Evolutionary conservation across 2,797 vertebrate genomes (phyloP), one percentile per base, ranked within the genome.

Genomic region (Coilia nasus): DNA sequence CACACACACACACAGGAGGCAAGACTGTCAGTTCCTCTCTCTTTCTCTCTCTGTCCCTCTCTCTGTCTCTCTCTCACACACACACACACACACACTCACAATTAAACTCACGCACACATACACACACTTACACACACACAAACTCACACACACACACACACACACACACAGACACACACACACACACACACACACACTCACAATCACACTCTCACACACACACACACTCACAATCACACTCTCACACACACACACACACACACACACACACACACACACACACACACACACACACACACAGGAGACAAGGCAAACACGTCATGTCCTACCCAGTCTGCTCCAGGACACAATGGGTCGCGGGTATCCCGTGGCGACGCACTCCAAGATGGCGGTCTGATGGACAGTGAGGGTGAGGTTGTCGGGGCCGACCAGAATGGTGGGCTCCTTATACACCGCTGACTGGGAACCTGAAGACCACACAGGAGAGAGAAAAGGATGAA

Each of bases 371-470:
- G 98, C 98, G 80, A 99, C 96, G 84, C 98, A 99, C 91, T 99
- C 98, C 91, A 99, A 95, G 91, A 99, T 97, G 0, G 98, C 98
- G 0, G 98, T 99, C 94, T 99, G 98, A 94, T 99, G 98, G 92
- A 99, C 97, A 0, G 98, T 99, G 90, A 99, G 97, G 1, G 98
- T 99, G 85, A 99, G 96, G 94, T 99, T 99, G 94, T 99, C 98
- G 0, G 98, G 98, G 46, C 98, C 98, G 2, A 99, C 97, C 0
- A 99, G 96, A 85, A 99, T 99, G 92, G 94, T 94, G 3, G 98
- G 98, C 90, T 99, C 98, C 95, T 99, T 98, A 95, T 99, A 99
- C 93, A 96, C 96, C 1, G 96, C 96, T 4, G 97, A 97, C 92
- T 96, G 96, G 2, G 97, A 97, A 88, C 96, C 98, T 99, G 94